phyloP scores from a whole-genome alignment of 2,797 vertebrate genomes.

The Odontamblyopus rebecca region DNA sequence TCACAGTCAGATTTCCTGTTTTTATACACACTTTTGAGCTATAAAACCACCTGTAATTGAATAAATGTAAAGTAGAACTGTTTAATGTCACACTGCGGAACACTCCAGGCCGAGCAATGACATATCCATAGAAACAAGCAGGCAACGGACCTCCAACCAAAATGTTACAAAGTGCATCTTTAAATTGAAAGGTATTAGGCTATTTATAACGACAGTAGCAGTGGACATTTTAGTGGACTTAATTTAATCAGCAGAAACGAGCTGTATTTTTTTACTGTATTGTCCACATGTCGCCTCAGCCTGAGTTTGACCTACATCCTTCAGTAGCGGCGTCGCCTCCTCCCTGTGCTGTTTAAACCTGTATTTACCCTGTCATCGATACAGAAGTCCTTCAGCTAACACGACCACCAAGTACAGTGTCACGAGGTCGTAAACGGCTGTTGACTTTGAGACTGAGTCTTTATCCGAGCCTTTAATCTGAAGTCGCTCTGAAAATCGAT shows the following conservation, averaged over 20 bases:
- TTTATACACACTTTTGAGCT: too few relatives aligned
- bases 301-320: background rate
- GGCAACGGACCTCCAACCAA: too few relatives aligned
- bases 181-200: too few relatives aligned
- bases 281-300: background rate
- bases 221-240: background rate
- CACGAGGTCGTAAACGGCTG: background rate
- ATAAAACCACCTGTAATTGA: too few relatives aligned
- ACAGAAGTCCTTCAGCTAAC: constrained; percentile 22
- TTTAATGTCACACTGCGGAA: too few relatives aligned
- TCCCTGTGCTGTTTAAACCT: background rate
- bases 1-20: too few relatives aligned
- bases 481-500: background rate
- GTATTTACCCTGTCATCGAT: constrained; percentile 20
- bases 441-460: constrained; percentile 1
- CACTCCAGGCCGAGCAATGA: too few relatives aligned
- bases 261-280: rapidly evolving
- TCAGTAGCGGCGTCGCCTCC: background rate
- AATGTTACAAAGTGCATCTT: too few relatives aligned
- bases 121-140: too few relatives aligned
- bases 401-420: constrained; percentile 43
- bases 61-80: too few relatives aligned
- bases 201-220: too few relatives aligned
- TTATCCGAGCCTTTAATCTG: background rate
- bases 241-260: background rate